These are phyloP conservation scores for Aphis gossypii DNA, from an alignment of 1,140 invertebrate species.

Conservation along the genomic window DNA sequence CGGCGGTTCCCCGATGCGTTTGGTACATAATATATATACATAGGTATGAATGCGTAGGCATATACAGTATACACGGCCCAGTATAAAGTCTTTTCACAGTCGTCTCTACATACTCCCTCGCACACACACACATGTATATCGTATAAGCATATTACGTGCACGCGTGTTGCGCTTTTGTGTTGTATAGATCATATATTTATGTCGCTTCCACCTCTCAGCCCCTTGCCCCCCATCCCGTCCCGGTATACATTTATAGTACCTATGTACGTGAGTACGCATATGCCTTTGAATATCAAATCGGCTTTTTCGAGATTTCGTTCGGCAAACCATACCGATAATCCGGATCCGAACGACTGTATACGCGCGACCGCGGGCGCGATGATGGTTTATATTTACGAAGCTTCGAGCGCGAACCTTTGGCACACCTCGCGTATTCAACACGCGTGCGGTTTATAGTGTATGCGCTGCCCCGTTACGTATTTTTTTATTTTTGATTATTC, in stretches of 20 bases:
- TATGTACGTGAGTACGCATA: not conserved
- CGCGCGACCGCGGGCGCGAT: not conserved
- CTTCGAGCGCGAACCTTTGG: not conserved
- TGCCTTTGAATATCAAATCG: not conserved
- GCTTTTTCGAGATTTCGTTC: constrained; percentile 9
- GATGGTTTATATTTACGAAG: not conserved
- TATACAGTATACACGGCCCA: not conserved
- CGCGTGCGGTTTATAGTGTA: not conserved
- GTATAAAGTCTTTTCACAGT: not conserved
- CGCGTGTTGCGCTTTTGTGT: constrained; percentile 11
- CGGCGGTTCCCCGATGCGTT: not conserved
- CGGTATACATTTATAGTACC: not conserved
- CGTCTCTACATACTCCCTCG: not conserved
- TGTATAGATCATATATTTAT: not conserved
- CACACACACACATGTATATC: not conserved
- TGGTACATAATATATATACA: not conserved
- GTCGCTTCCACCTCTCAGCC: not conserved
- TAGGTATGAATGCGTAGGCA: no score
- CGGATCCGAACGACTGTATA: not conserved
- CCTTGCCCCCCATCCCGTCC: no score
- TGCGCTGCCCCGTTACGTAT: not conserved
- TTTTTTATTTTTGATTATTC: constrained; percentile 15
- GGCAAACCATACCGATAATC: not conserved
- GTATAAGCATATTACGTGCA: constrained; percentile 15
- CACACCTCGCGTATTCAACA: not conserved